A percentile compares a stretch with the other conserved stretches of the same genome.
Conservation (phyloP, 2,113 vertebrate species). For the Geococcyx californianus region DNA sequence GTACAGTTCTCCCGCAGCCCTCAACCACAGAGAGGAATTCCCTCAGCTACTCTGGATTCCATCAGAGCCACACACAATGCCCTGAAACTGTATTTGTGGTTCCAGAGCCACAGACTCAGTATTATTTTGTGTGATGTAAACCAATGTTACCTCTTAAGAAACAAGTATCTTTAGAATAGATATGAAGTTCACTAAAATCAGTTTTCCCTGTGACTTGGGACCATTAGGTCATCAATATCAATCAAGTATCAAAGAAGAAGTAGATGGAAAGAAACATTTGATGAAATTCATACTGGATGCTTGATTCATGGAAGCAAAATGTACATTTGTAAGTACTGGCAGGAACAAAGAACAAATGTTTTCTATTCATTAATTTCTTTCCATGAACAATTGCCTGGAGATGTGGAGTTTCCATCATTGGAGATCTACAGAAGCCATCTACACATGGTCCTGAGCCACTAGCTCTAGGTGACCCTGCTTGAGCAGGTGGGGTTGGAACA, state of each 20-base stretch:
- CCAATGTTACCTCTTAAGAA: not conserved
- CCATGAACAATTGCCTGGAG: not conserved
- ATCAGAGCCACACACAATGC: not conserved
- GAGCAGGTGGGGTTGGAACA: not conserved
- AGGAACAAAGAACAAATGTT: not conserved
- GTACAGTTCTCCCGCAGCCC: not conserved
- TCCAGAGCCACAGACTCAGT: not conserved
- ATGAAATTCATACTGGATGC: not conserved
- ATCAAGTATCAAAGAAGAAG: not conserved
- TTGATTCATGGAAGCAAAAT: not conserved
- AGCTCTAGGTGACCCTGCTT: not conserved
- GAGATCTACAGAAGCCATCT: not conserved
- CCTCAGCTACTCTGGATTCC: not conserved
- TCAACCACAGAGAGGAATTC: not conserved
- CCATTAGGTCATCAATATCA: not conserved
- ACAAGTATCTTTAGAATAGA: not conserved
- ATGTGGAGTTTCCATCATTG: not conserved
- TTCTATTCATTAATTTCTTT: not conserved
- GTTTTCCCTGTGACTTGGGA: not conserved
- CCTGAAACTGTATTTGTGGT: not conserved
- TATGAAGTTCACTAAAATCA: not conserved
- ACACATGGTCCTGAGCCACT: not conserved
- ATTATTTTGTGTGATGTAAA: not conserved
- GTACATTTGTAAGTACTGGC: not conserved
- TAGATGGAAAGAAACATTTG: not conserved